Evolutionary conservation across 64 coral and sea anemone genomes (phyloP).

Genomic region (Montipora cactus): DNA sequence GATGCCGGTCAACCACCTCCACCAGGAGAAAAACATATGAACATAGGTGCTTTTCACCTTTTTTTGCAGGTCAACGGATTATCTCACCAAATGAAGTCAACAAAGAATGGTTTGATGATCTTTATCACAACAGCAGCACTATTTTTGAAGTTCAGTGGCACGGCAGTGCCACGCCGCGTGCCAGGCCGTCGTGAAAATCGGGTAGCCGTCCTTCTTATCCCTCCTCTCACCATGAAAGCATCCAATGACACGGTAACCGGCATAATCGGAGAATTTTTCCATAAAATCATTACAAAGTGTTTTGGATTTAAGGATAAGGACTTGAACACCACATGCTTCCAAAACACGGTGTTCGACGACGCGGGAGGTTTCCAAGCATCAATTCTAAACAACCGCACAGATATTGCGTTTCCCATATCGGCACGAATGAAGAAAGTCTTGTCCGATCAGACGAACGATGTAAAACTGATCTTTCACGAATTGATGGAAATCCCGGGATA

Average conservation of each 20-base stretch:
- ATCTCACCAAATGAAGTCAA: background rate
- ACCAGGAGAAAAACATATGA: background rate
- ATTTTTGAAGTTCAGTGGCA: background rate
- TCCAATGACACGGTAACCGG: background rate
- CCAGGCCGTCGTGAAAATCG: background rate
- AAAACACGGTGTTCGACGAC: background rate
- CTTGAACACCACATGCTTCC: background rate
- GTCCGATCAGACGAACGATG: background rate
- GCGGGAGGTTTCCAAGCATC: background rate
- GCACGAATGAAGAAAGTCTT: background rate
- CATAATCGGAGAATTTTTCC: background rate
- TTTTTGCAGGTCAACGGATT: background rate
- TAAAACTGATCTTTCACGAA: background rate
- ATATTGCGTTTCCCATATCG: slow-evolving; percentile 17
- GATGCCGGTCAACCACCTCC: too few relatives aligned
- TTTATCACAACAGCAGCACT: background rate
- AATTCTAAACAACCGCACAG: background rate
- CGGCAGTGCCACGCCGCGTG: rapidly evolving
- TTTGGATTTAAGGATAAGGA: background rate
- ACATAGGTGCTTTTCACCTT: background rate
- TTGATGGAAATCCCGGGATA: slow-evolving; percentile 19
- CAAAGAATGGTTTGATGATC: background rate
- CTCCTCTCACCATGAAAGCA: background rate
- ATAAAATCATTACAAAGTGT: background rate
- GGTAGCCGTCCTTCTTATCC: background rate